phyloP scores from a whole-genome alignment of 2,113 vertebrate genomes.

The Oenanthe melanoleuca region DNA sequence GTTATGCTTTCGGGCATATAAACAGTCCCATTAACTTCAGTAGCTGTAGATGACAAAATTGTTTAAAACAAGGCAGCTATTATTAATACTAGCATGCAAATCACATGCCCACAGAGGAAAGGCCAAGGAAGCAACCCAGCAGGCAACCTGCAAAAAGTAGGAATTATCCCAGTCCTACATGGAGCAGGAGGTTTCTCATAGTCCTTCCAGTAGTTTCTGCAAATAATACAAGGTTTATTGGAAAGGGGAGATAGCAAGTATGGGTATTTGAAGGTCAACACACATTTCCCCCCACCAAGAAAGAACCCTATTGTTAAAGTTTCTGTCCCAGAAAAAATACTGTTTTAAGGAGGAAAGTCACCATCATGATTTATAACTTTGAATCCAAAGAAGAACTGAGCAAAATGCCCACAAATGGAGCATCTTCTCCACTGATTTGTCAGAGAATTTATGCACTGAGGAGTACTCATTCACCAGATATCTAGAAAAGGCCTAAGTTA shows the following conservation, averaged over 20 bases:
- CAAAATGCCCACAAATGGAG: neutral
- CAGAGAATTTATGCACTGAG: neutral
- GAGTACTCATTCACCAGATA: neutral
- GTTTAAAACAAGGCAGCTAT: neutral
- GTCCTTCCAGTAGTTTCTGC: neutral
- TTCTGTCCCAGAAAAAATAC: neutral
- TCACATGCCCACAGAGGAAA: neutral
- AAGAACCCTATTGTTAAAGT: neutral
- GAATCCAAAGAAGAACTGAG: neutral
- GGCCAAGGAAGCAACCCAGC: neutral
- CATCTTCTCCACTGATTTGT: neutral
- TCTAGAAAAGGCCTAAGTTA: neutral
- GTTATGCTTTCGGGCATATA: neutral
- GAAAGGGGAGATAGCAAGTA: neutral
- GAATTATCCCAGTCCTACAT: accelerated
- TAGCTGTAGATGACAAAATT: neutral
- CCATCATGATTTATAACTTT: neutral
- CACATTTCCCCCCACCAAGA: neutral
- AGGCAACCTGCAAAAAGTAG: neutral
- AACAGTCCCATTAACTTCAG: neutral
- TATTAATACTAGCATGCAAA: neutral
- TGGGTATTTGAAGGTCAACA: neutral
- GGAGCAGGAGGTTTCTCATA: neutral
- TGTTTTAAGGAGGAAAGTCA: neutral
- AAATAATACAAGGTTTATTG: neutral